Base-by-base conservation (phyloP, 2,888 invertebrate genomes). In the Troides aeacus region DNA sequence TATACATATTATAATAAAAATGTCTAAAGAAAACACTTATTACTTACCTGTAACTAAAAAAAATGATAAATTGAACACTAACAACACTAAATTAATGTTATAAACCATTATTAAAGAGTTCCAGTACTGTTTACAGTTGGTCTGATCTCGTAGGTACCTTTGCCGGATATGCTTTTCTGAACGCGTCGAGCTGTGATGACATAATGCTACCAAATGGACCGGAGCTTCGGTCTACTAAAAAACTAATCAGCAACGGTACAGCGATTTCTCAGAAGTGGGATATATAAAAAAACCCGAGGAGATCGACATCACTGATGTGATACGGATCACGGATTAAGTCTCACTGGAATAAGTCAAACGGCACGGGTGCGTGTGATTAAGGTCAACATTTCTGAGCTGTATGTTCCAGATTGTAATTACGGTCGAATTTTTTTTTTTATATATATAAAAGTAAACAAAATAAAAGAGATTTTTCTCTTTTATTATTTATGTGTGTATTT, bases 321-420 rank as follows among this genome's bases (percentile, higher is more conserved):
- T 66, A 57, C 53, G 15, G 62, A 66, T 70, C 66, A 64, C 69
- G 66, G 62, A 70, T 63, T 62, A 70, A 63, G 12, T 12, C 62
- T 50, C 30, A 17, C 42, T 69, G 62, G 57, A 65, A 65, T 18
- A 56, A 64, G 64, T 21, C 24, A 30, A 12, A n/a, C 53, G 53
- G 46, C 15, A 46, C 15, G 46, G 46, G 46, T 46, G 15, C 46
- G 46, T 46, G 46, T 12, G 10, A 46, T 46, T 46, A 46, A 46
- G 46, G 46, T 46, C 46, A 46, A 46, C 12, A 46, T 10, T 15
- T 17, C 46, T 46, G 46, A 46, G 12, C 15, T 46, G 46, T 46
- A 0, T 12, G 42, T 42, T 42, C 8, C 42, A 8, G 42, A 12
- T 46, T 12, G 46, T 46, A 4, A 12, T 46, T 46, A 10, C 46